A percentile compares a stretch with the other conserved stretches of the same genome.
These are phyloP conservation scores for Cydia splendana DNA, from an alignment of 1,140 invertebrate genomes.

Conservation along the genomic window DNA sequence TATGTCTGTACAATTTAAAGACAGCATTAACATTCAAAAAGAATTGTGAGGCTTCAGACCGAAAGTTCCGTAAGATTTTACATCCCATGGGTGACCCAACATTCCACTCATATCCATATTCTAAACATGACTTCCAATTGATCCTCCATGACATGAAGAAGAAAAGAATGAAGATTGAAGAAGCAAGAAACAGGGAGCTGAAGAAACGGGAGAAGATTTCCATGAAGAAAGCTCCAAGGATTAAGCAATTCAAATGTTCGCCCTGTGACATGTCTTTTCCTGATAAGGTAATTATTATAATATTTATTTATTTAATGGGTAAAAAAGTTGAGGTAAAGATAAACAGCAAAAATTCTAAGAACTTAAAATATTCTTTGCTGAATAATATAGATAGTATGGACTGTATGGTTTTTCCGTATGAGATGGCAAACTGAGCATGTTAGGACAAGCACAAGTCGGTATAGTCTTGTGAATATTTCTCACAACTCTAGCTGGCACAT, in stretches of 20 bases:
- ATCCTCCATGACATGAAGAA: slow-evolving; percentile 71
- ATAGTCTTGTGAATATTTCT: too few relatives aligned
- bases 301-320: too few relatives aligned
- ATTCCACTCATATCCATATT: slow-evolving; percentile 71
- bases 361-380: too few relatives aligned
- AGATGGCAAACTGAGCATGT: too few relatives aligned
- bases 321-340: too few relatives aligned
- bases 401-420: too few relatives aligned
- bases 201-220: slow-evolving; percentile 57
- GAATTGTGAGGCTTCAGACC: slow-evolving; percentile 64
- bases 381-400: too few relatives aligned
- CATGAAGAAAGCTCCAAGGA: slow-evolving; percentile 63
- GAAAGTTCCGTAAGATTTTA: slow-evolving; percentile 67
- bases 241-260: slow-evolving; percentile 70
- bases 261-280: slow-evolving; percentile 68
- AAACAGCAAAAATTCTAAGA: too few relatives aligned
- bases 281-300: slow-evolving; percentile 53
- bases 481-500: too few relatives aligned
- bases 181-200: slow-evolving; percentile 52
- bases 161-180: slow-evolving; percentile 59
- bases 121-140: slow-evolving; percentile 73
- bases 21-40: slow-evolving; percentile 60
- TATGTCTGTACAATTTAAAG: slow-evolving; percentile 61
- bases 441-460: too few relatives aligned
- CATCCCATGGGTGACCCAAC: slow-evolving; percentile 66